Base-by-base conservation (phyloP, 2,113 vertebrate genomes). In the Catharus bicknelli region DNA sequence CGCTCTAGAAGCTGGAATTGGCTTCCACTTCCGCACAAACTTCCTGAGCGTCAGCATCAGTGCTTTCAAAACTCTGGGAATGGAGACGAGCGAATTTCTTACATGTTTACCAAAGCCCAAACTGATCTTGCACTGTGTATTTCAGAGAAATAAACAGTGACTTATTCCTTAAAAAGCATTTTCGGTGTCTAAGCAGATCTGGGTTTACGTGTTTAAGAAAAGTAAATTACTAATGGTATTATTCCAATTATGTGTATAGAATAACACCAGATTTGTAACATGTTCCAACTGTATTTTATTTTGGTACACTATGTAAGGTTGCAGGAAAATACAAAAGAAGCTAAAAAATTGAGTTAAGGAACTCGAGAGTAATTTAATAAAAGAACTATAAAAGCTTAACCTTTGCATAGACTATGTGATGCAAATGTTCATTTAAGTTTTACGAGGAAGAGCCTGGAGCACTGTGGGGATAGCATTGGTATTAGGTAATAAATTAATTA, bases 401-500 rank as follows among this genome's bases (percentile, higher is more conserved):
- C 5, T n/a, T 45, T 64, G 8, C 3, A 4, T 10, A 53, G 17
- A 29, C 7, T 51, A 3, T 42, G 26, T 47, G 18, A 50, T 8
- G 4, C 7, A 36, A 76, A 42, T 14, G 3, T 23, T 74, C 16
- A 54, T 45, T 5, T 11, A 42, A 10, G 2, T 74, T 86, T 86
- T 26, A 48, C 9, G 27, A 61, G 48, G 12, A 81, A 25, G 4
- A 69, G 27, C 13, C 40, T 16, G 47, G 8, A 38, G 5, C 30
- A 10, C 36, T 0, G 1, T 32, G 7, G 18, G 36, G 3, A 58
- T 13, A 19, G 1, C 7, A 7, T 7, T 11, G 20, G 7, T 13
- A 38, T 20, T 10, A 73, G 15, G 6, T 10, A 76, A 32, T 26
- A 27, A 40, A 66, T 67, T 27, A 45, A 63, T 64, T 67, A 38